Evolutionary conservation across 2,113 vertebrate species (phyloP), one percentile per base, ranked within the genome.

Genomic region (Aviceda subcristata): DNA sequence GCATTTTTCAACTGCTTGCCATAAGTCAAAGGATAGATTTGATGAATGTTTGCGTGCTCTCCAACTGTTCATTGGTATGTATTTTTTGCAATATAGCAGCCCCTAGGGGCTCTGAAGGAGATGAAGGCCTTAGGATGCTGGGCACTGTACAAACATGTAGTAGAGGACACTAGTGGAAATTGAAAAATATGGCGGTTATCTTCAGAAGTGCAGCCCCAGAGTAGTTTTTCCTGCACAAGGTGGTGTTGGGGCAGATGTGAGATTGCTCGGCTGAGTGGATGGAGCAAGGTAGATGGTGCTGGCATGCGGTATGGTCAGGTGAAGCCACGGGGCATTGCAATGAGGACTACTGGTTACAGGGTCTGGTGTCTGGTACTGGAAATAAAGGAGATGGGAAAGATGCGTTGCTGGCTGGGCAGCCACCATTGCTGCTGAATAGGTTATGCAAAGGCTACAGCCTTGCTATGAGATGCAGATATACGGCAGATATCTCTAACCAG

Each of bases 81-180:
- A 80, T 94, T 93, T 95, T 95, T 94, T 94, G 93, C 91, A 78
- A 82, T 90, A 79, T 27, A 92, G 91, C 91, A 96, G 91, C 89
- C 67, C 84, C 66, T 89, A 91, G 83, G 80, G 88, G 80, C 64
- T 87, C 91, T 41, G 59, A 41, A 66, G 80, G 84, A 91, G 86
- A 76, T 86, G 59, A 86, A 29, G 86, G 34, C 73, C 55, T 76
- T 1, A 2, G 68, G 45, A 41, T 68, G 36, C 62, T 57, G 59
- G 66, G 73, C 53, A 36, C 57, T 0, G 0, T n/a, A 6, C 0
- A 1, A 67, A 30, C 48, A 1, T 1, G 7, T 18, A 17, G 30
- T 12, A 48, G 67, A 82, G 60, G 73, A 29, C 48, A 45, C 39
- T 8, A 19, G 22, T 30, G n/a, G 48, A 46, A 64, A 39, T 12